Percentiles rank a stretch among this genome's conserved stretches.
Evolutionary conservation across 2,888 invertebrate genomes (phyloP).

Genomic region (Idaea dimidiata): DNA sequence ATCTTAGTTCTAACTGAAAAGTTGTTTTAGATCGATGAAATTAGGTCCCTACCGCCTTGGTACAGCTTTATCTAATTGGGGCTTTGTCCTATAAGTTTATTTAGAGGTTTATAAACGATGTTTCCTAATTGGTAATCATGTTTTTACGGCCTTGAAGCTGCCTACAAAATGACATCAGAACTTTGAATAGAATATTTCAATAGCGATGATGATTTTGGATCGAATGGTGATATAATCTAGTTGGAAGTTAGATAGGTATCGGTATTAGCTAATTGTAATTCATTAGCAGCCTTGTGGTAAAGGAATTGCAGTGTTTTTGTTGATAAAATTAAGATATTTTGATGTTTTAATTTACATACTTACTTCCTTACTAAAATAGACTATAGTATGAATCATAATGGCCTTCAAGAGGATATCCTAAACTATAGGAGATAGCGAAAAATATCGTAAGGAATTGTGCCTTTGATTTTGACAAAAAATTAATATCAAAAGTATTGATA

Average conservation of each 20-base stretch:
- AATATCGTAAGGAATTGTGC: too few species aligned
- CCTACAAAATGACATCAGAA: slow-evolving; percentile 75
- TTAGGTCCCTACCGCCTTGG: slow-evolving; percentile 17
- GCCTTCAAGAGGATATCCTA: too few species aligned
- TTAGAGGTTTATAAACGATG: slow-evolving; percentile 22
- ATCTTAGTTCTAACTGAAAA: slow-evolving; percentile 8
- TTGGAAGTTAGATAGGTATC: background rate
- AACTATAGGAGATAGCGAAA: too few species aligned
- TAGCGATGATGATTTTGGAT: slow-evolving; percentile 45
- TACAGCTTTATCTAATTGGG: background rate
- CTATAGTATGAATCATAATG: too few species aligned
- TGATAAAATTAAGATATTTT: background rate
- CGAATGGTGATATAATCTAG: slow-evolving; percentile 12
- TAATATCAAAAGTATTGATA: too few species aligned
- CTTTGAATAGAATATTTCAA: slow-evolving; percentile 69
- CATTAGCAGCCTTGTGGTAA: background rate
- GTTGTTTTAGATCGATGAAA: slow-evolving; percentile 9
- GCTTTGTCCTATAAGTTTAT: background rate
- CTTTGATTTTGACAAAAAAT: too few species aligned
- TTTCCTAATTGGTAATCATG: slow-evolving; percentile 39
- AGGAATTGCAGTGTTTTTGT: background rate
- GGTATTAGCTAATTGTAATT: background rate
- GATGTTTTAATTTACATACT: background rate
- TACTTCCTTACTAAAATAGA: too few species aligned
- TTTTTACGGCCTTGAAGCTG: slow-evolving; percentile 54